Evolutionary conservation across 2,888 invertebrate species (phyloP).

Genomic region (Hydrotaea diabolus): DNA sequence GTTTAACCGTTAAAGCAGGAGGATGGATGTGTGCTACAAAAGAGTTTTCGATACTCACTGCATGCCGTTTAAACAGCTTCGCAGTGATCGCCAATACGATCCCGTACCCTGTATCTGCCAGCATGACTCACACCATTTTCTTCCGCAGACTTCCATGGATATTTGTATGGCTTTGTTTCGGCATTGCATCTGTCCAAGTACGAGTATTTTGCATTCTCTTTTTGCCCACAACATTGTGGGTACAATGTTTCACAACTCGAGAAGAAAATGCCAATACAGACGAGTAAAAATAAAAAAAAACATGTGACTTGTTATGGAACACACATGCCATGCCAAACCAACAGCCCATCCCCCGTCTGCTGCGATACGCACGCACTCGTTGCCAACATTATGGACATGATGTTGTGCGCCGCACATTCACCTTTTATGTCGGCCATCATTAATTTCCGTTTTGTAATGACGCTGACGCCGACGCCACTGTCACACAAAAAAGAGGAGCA

Average conservation of each 20-base stretch:
- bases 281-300: neutral
- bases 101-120: neutral
- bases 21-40: too few species aligned
- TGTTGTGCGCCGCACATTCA: conserved; percentile 44
- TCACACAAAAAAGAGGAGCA: too few species aligned
- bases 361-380: conserved; percentile 4
- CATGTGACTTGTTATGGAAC: conserved; percentile 13
- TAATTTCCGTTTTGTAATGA: conserved; percentile 56
- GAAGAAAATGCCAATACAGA: neutral
- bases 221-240: conserved; percentile 5
- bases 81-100: neutral
- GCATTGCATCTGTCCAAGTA: neutral
- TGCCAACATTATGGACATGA: neutral
- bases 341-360: neutral
- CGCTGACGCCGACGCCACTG: conserved; percentile 52
- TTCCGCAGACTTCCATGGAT: neutral
- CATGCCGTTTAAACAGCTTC: neutral
- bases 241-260: conserved; percentile 4
- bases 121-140: neutral
- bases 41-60: neutral
- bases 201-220: neutral
- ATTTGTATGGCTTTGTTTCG: neutral
- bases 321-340: neutral
- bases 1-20: too few species aligned
- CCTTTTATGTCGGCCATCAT: conserved; percentile 64